Evolutionary conservation across 2,113 vertebrate species (phyloP), one percentile per base, ranked within the genome.

Genomic region (Vireo altiloquus): DNA sequence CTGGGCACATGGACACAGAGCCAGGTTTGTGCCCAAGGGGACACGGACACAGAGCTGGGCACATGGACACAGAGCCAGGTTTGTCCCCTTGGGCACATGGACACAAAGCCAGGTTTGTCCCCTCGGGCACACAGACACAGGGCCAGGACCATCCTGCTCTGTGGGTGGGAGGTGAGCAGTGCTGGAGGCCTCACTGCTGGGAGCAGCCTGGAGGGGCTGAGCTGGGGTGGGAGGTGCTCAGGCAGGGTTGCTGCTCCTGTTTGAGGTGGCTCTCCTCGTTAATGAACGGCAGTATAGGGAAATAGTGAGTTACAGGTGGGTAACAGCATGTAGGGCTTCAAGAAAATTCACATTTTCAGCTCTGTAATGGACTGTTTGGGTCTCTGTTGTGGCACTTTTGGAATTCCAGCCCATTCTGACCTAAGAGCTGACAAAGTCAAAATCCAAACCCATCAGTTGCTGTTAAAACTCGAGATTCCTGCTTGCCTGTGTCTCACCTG

Each of bases 241-340:
- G 74, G 5, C 40, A 4, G 12, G 20, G 7, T 4, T 28, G 50
- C 14, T 37, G 59, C 40, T 75, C 54, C 24, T 16, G 5, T 23
- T 39, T 17, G 16, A 28, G 27, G 28, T 46, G 0, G 0, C 46
- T 53, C 50, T 66, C 27, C n/a, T 76, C 0, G 0, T 30, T 61
- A 20, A 6, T 13, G 42, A 46, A 15, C 66, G 59, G 87, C 81
- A 54, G n/a, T 6, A 0, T 1, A 35, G 40, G 42, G 53, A 81
- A 46, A 61, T 37, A 2, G 6, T 6, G 21, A 64, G 44, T 66
- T 83, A 22, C 39, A 12, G 28, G n/a, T 46, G 35, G 44, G 2
- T 46, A 66, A 24, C 11, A n/a, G 27, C n/a, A 23, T 23, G 17
- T 22, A 35, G 54, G 31, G 7, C 47, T 61, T 63, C 22, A 16